A percentile compares a stretch with the other conserved stretches of the same genome.
phyloP scores from a whole-genome alignment of 2,797 vertebrate genomes.

The Schizopygopsis malacanthus region DNA sequence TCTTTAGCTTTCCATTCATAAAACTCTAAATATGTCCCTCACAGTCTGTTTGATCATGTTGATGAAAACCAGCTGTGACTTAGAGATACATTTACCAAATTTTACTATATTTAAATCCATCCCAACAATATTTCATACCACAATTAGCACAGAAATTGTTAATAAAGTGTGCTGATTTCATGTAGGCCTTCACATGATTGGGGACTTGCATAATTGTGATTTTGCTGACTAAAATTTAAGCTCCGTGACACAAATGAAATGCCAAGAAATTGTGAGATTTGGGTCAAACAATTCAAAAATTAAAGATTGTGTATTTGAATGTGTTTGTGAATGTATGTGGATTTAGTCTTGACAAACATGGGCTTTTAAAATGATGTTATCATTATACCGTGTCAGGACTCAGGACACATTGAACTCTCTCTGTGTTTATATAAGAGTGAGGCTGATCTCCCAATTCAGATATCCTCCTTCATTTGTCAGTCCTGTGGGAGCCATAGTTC shows the following conservation, averaged over 20 bases:
- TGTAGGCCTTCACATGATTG: background rate
- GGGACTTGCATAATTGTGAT: background rate
- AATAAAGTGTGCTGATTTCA: background rate
- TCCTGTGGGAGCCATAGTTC: background rate
- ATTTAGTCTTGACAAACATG: slow-evolving; percentile 1
- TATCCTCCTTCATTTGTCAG: background rate
- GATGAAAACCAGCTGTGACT: background rate
- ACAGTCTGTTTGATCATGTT: background rate
- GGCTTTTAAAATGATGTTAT: background rate
- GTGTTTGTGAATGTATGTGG: slow-evolving; percentile 3
- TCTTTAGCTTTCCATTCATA: background rate
- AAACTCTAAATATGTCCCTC: background rate
- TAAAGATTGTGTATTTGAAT: slow-evolving; percentile 10
- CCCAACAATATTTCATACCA: background rate
- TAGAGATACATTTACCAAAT: background rate
- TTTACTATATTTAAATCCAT: background rate
- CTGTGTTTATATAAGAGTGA: slow-evolving; percentile 4
- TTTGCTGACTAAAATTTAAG: background rate
- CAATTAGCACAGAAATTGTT: background rate
- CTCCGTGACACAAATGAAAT: background rate
- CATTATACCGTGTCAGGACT: background rate
- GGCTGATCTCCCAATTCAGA: background rate
- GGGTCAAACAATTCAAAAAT: slow-evolving; percentile 21
- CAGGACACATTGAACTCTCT: background rate
- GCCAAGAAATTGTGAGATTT: background rate